phyloP scores from a whole-genome alignment of 2,797 vertebrate genomes.

The Potorous gilbertii region DNA sequence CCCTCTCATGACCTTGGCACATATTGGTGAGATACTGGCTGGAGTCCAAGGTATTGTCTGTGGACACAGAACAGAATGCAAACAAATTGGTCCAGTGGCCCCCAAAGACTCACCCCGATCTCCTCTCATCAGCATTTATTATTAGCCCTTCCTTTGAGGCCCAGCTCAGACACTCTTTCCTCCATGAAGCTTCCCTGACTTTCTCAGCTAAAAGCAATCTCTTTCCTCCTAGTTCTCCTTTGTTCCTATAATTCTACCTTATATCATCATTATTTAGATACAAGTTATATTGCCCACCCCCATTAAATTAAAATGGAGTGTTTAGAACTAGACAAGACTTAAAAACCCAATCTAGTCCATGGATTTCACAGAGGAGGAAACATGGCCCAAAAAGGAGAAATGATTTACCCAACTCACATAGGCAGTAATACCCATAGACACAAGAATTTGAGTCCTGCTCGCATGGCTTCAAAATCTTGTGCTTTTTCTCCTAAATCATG shows the following conservation, averaged over 20 bases:
- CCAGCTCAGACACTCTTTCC: background rate
- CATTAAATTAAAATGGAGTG: background rate
- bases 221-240: background rate
- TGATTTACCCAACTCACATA: background rate
- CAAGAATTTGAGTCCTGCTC: background rate
- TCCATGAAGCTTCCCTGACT: background rate
- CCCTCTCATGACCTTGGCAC: background rate
- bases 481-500: background rate
- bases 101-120: background rate
- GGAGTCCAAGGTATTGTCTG: background rate
- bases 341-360: background rate
- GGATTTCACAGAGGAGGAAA: background rate
- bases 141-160: background rate
- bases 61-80: background rate
- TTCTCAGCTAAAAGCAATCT: background rate
- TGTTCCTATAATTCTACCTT: background rate
- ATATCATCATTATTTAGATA: background rate
- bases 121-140: background rate
- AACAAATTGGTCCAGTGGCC: background rate
- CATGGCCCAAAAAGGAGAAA: rapidly evolving
- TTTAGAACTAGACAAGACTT: background rate
- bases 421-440: background rate
- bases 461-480: background rate
- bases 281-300: background rate
- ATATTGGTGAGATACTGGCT: background rate